Evolutionary conservation across 92 coral and sea anemone genomes (phyloP).

Genomic region (Actinernus sp.): DNA sequence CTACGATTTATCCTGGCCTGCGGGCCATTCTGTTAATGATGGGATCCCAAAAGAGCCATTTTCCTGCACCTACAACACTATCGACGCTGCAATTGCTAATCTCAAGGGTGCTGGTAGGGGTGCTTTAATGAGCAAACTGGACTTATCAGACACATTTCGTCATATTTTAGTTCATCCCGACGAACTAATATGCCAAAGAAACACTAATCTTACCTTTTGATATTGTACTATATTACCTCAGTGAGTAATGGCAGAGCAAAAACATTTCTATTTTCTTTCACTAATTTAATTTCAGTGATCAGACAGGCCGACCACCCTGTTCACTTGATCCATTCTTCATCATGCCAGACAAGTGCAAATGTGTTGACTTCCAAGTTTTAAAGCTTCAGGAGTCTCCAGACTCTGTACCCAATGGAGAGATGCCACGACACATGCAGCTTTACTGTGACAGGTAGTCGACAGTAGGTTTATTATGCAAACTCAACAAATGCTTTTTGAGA

Average conservation of each 20-base stretch:
- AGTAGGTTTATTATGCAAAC: no score
- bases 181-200: no score
- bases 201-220: no score
- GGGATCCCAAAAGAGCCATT: neutral
- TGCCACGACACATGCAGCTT: constrained; percentile 99
- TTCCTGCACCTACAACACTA: constrained; percentile 18
- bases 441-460: constrained; percentile 99
- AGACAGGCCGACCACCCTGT: constrained; percentile 96
- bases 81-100: constrained; percentile 29
- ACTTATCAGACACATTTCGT: constrained; percentile 46
- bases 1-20: constrained; percentile 33
- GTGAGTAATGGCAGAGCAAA: no score
- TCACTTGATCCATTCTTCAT: constrained; percentile 96
- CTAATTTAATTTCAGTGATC: constrained; percentile 75
- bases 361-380: constrained; percentile 97
- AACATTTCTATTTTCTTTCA: neutral
- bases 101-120: constrained; percentile 18
- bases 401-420: constrained; percentile 98
- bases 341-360: constrained; percentile 99
- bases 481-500: neutral
- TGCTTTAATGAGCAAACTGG: constrained; percentile 51
- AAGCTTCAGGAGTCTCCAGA: constrained; percentile 98
- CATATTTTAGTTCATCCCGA: constrained; percentile 22
- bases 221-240: no score
- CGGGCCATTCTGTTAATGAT: constrained; percentile 23